A percentile compares a stretch with the other conserved stretches of the same genome.
Conservation (phyloP, 1,140 invertebrate species). For the Leptopilina boulardi region DNA sequence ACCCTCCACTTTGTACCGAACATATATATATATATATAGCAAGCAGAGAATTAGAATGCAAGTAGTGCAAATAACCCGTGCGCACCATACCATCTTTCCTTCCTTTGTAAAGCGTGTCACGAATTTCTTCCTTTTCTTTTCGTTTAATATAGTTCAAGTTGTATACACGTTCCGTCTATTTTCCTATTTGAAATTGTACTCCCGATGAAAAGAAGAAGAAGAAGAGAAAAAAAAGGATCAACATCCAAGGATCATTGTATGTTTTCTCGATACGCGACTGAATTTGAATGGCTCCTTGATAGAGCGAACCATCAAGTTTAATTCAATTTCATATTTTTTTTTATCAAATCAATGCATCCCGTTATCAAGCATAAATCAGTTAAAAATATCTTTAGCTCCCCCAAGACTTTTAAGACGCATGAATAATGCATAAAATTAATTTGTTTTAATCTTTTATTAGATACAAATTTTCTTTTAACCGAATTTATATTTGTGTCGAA, state of each 20-base stretch:
- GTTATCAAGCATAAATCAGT: too few species aligned
- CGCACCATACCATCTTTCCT: neutral
- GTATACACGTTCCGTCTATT: neutral
- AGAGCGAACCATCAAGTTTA: neutral
- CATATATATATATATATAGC: too few species aligned
- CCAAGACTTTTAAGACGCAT: too few species aligned
- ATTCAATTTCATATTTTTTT: neutral
- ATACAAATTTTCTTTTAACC: too few species aligned
- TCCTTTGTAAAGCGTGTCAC: slow-evolving; percentile 22
- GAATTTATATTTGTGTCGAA: too few species aligned
- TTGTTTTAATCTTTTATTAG: too few species aligned
- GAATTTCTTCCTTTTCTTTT: slow-evolving; percentile 1
- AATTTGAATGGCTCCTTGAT: slow-evolving; percentile 1
- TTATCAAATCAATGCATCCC: neutral
- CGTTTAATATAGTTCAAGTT: slow-evolving; percentile 18
- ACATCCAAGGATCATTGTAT: neutral
- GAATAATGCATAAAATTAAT: too few species aligned
- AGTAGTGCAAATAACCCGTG: slow-evolving; percentile 44
- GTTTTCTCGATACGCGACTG: slow-evolving; percentile 12
- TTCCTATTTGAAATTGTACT: slow-evolving; percentile 11
- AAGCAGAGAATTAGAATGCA: slow-evolving; percentile 56
- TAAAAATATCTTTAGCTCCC: neutral
- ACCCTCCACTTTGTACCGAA: slow-evolving; percentile 50
- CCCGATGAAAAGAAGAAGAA: neutral
- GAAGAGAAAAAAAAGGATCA: neutral